Evolutionary conservation across 2,113 vertebrate genomes (phyloP).

Genomic region (Neodontobutis hainanensis): DNA sequence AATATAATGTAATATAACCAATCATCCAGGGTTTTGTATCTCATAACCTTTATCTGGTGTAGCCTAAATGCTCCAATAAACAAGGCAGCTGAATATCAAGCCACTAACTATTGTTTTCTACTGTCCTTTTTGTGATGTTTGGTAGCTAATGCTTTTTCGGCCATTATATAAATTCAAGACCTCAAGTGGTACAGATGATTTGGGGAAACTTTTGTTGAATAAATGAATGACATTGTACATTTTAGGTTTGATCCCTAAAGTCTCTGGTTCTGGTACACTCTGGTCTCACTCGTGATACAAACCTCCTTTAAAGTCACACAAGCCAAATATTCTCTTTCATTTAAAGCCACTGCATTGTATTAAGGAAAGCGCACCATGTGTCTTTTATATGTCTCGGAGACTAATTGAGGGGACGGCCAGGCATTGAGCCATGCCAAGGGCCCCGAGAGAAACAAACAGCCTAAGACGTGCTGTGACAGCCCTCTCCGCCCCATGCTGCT

Average conservation of each 20-base stretch:
- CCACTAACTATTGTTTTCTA: too few relatives aligned
- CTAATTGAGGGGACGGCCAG: conserved; percentile 29
- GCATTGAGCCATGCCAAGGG: conserved; percentile 38
- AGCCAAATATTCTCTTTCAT: conserved; percentile 9
- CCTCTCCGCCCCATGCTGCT: conserved; percentile 45
- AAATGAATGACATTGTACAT: too few relatives aligned
- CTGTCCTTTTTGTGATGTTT: too few relatives aligned
- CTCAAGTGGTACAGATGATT: neutral
- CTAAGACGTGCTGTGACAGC: conserved; percentile 35
- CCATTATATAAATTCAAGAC: neutral
- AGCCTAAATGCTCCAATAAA: too few relatives aligned
- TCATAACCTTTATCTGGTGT: too few relatives aligned
- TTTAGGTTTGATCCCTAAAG: neutral
- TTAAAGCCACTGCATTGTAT: neutral
- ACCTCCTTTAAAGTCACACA: neutral
- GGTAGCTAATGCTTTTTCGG: neutral
- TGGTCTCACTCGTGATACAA: neutral
- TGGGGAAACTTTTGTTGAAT: too few relatives aligned
- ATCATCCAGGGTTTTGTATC: too few relatives aligned
- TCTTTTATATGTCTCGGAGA: conserved; percentile 13
- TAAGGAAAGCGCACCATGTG: neutral
- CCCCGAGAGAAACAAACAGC: conserved; percentile 43
- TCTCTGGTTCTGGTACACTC: neutral
- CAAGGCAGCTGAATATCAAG: too few relatives aligned
- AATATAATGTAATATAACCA: too few relatives aligned